Percentiles rank a stretch among this genome's conserved stretches.
phyloP scores from a whole-genome alignment of 1,140 invertebrate genomes.

The Palaemon carinicauda region DNA sequence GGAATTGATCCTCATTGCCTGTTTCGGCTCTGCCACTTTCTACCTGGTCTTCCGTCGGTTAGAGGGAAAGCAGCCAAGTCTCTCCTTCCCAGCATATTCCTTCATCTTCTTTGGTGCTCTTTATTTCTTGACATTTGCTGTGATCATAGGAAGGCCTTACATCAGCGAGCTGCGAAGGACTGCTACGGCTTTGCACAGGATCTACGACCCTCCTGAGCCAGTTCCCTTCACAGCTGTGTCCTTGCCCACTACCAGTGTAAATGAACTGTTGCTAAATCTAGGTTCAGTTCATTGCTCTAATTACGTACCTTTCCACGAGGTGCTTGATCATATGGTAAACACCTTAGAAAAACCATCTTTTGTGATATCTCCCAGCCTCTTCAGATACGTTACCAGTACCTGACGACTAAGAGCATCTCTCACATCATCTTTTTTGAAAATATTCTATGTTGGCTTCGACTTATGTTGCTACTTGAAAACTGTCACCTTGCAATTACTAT shows the following conservation, averaged over 20 bases:
- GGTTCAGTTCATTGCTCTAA: not conserved
- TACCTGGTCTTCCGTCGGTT: constrained; percentile 26
- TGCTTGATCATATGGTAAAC: constrained; percentile 48
- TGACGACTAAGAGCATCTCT: not conserved
- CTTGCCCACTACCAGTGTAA: constrained; percentile 10
- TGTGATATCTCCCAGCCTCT: constrained; percentile 41
- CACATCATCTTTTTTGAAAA: not conserved
- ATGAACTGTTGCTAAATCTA: constrained; percentile 16
- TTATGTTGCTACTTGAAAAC: not conserved
- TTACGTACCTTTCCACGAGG: constrained; percentile 47
- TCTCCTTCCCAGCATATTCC: not conserved
- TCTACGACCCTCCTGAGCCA: constrained; percentile 48
- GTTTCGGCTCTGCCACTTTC: constrained; percentile 22
- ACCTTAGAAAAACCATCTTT: constrained; percentile 41
- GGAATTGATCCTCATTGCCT: constrained; percentile 36
- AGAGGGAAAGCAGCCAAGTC: constrained; percentile 4
- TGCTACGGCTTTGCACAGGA: constrained; percentile 3
- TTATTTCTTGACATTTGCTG: constrained; percentile 50
- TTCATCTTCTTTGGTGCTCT: constrained; percentile 42
- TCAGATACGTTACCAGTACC: constrained; percentile 35
- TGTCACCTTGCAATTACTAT: too few relatives aligned
- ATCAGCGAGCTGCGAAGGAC: constrained; percentile 33
- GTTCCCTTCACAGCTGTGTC: constrained; percentile 48
- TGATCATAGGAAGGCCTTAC: constrained; percentile 47
- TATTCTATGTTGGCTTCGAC: not conserved